Conservation (phyloP, 2,797 vertebrate genomes). For the Onychomys arenicola region DNA sequence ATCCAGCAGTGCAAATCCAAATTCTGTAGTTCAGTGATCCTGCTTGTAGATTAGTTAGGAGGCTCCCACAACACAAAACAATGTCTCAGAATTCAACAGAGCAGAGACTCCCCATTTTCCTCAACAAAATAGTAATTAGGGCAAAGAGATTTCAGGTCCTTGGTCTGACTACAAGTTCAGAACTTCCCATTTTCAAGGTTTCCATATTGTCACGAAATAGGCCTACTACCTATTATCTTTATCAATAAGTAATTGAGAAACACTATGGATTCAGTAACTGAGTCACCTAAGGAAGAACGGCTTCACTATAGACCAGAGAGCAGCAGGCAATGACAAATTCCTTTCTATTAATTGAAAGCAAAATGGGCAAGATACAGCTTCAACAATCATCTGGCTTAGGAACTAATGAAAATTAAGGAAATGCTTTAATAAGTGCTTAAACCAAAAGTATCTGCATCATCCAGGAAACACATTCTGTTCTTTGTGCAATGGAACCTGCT, state of each 20-base stretch:
- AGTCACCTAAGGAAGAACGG: neutral
- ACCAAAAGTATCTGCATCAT: neutral
- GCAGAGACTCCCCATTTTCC: neutral
- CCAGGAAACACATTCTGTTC: neutral
- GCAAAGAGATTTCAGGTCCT: neutral
- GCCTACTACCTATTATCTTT: neutral
- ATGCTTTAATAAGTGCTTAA: neutral
- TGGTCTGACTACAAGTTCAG: neutral
- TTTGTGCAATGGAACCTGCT: neutral
- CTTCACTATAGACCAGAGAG: neutral
- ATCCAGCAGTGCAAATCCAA: neutral
- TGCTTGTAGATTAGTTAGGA: neutral
- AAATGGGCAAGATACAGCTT: neutral
- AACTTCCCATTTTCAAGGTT: neutral
- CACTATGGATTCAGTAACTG: neutral
- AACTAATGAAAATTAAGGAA: neutral
- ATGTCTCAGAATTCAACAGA: neutral
- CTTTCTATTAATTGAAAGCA: neutral
- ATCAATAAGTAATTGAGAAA: neutral
- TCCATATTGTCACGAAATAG: neutral
- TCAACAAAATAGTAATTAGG: neutral
- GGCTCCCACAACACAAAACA: neutral
- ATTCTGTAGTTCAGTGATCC: neutral
- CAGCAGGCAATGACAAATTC: neutral
- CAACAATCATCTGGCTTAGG: neutral